phyloP scores from a whole-genome alignment of 1,140 invertebrate genomes.

The Aphelenchoides fujianensis region DNA sequence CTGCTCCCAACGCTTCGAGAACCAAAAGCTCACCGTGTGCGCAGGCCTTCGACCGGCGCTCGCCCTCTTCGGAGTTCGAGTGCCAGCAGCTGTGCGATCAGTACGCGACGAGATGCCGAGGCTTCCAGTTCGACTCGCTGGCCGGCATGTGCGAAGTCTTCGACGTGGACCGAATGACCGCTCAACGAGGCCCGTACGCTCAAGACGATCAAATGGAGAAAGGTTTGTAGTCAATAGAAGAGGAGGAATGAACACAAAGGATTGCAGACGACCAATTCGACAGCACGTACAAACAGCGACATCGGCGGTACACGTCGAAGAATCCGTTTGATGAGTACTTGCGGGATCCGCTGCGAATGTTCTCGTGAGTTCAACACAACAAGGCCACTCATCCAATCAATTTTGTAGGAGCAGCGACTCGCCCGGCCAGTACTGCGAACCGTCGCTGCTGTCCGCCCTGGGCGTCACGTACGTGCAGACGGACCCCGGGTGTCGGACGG shows the following conservation, averaged over 20 bases:
- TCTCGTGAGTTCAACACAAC: neutral
- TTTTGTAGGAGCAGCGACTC: neutral
- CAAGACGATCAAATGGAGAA: neutral
- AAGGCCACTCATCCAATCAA: neutral
- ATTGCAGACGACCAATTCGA: neutral
- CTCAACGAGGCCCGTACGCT: neutral
- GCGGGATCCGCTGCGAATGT: slow-evolving; percentile 6
- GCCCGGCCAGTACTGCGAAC: neutral
- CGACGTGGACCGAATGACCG: slow-evolving; percentile 12
- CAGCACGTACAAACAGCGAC: neutral
- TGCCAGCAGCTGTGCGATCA: slow-evolving; percentile 38
- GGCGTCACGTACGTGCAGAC: slow-evolving; percentile 2
- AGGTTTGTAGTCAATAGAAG: slow-evolving; percentile 12
- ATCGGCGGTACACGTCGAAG: neutral
- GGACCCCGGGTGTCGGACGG: neutral
- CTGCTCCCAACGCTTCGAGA: slow-evolving; percentile 32
- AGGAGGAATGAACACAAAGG: neutral
- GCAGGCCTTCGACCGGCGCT: slow-evolving; percentile 33
- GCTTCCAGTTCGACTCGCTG: slow-evolving; percentile 19
- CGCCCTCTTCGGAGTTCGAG: slow-evolving; percentile 36
- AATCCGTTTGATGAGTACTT: slow-evolving; percentile 4
- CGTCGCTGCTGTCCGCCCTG: neutral
- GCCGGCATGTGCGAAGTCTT: slow-evolving; percentile 8
- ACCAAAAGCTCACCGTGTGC: slow-evolving; percentile 32
- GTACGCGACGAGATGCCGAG: slow-evolving; percentile 4